Base-by-base conservation (phyloP, 2,797 vertebrate species). In the Poeciliopsis paucimaculata region DNA sequence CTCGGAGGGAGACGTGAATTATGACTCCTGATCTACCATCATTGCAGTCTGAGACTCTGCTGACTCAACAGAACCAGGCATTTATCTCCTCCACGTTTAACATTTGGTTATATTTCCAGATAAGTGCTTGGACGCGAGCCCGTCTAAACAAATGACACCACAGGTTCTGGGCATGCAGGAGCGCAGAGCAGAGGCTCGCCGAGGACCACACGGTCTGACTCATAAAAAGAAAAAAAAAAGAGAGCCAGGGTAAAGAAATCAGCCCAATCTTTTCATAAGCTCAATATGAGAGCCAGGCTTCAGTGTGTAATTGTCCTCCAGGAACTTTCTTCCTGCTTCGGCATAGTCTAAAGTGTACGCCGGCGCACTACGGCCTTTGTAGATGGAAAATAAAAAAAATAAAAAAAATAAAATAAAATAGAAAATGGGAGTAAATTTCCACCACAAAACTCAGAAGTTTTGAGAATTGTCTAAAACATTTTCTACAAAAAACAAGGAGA, bases 191-290 rank as follows among this genome's bases (percentile, higher is more conserved):
- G 77, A 85, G 86, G 90, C 77, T 90, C 85, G 64, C 53, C 23
- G 60, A 78, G 57, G 80, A 80, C 82, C 79, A 82, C 83, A 84
- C 77, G 39, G 77, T 28, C 73, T 43, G 75, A 80, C 68, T 46
- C 75, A 66, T 93, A 53, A 51, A 20, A 49, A 8, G 91, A 91
- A 60, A 88, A 34, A 34, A 34, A 34, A 34, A 34, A 34, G 86
- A 64, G 89, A 85, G 76, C n/a, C 16, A 12, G 73, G 74, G 78
- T 85, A 85, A 53, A 84, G 85, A 91, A 93, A 90, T 91, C 88
- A 85, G 51, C 45, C 68, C 76, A 73, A 70, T 78, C 80, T 77
- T 81, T 86, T 82, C 78, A 88, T 86, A 70, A 77, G 84, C 74
- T 79, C 76, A 80, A 85, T 83, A 76, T 81, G 82, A 73, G 70